Percentiles rank a stretch among this genome's conserved stretches.
These are phyloP conservation scores for Henricia sp. DNA, from an alignment of 53 echinoderm and acorn worm genomes.

Conservation along the genomic window DNA sequence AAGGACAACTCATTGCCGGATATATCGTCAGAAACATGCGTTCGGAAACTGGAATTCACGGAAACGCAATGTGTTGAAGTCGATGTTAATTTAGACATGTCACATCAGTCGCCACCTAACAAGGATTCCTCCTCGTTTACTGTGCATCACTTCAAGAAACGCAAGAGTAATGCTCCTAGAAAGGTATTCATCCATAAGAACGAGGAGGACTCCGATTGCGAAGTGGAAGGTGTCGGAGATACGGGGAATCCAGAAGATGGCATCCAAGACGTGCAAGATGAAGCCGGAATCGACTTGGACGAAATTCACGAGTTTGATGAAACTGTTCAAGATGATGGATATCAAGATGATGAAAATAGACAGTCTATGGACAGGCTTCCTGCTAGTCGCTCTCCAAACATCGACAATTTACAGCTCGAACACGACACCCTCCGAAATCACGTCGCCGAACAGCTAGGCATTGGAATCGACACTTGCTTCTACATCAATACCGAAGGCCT, in stretches of 20 bases:
- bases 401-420: slow-evolving; percentile 22
- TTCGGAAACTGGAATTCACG: background rate
- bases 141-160: slow-evolving; percentile 55
- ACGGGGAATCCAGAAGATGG: background rate
- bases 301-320: slow-evolving; percentile 22
- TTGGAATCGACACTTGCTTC: slow-evolving; percentile 53
- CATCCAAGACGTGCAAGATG: slow-evolving; percentile 39
- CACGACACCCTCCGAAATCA: slow-evolving; percentile 37
- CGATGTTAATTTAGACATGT: slow-evolving; percentile 15
- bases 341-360: background rate
- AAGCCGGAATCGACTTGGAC: slow-evolving; percentile 50
- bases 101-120: background rate
- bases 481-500: slow-evolving; percentile 51
- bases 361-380: background rate
- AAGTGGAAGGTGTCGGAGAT: slow-evolving; percentile 44
- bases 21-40: slow-evolving; percentile 1
- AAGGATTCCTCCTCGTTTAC: slow-evolving; percentile 21
- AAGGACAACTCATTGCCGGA: background rate
- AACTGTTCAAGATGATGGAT: slow-evolving; percentile 1
- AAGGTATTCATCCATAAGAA: slow-evolving; percentile 36
- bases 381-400: background rate
- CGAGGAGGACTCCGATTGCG: slow-evolving; percentile 41
- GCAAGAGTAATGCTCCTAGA: slow-evolving; percentile 47
- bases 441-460: slow-evolving; percentile 50
- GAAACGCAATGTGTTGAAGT: slow-evolving; percentile 1